Percentiles rank a stretch among this genome's conserved stretches.
phyloP scores from a whole-genome alignment of 1,140 invertebrate genomes.

The Chionoecetes opilio region DNA sequence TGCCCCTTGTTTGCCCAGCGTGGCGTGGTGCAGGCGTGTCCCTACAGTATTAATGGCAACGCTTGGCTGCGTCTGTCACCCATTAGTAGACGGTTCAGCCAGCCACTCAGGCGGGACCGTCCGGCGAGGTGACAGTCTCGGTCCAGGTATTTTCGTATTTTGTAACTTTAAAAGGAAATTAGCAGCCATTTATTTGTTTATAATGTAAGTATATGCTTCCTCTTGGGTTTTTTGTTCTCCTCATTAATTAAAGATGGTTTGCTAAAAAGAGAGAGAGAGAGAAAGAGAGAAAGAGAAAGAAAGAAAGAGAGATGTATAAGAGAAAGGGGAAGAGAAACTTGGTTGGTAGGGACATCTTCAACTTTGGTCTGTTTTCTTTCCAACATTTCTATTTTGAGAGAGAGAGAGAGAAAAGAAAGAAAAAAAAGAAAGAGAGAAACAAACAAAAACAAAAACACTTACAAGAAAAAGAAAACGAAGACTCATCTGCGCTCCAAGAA shows the following conservation, averaged over 20 bases:
- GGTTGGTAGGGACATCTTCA: not conserved
- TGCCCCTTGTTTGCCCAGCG: not conserved
- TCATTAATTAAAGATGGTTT: too few relatives aligned
- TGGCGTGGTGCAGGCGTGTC: not conserved
- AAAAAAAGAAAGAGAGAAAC: not conserved
- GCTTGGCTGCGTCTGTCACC: not conserved
- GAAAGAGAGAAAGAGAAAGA: conserved; percentile 52
- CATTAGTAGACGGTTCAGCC: not conserved
- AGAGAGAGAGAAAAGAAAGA: not conserved
- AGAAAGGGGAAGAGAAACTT: not conserved
- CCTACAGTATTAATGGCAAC: not conserved
- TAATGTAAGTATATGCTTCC: too few relatives aligned
- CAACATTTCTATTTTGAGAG: not conserved
- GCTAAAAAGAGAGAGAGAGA: conserved; percentile 54
- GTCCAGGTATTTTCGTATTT: not conserved
- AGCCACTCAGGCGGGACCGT: not conserved
- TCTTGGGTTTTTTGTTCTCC: too few relatives aligned
- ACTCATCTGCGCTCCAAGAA: too few relatives aligned
- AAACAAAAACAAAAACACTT: too few relatives aligned
- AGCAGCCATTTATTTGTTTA: too few relatives aligned
- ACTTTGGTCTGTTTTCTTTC: not conserved
- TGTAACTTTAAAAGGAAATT: too few relatives aligned
- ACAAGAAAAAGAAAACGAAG: too few relatives aligned
- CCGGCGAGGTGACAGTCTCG: not conserved
- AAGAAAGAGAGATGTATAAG: not conserved